Evolutionary conservation across 1,140 invertebrate species (phyloP), one percentile per base, ranked within the genome.

Genomic region (Venustaconcha ellipsiformis): DNA sequence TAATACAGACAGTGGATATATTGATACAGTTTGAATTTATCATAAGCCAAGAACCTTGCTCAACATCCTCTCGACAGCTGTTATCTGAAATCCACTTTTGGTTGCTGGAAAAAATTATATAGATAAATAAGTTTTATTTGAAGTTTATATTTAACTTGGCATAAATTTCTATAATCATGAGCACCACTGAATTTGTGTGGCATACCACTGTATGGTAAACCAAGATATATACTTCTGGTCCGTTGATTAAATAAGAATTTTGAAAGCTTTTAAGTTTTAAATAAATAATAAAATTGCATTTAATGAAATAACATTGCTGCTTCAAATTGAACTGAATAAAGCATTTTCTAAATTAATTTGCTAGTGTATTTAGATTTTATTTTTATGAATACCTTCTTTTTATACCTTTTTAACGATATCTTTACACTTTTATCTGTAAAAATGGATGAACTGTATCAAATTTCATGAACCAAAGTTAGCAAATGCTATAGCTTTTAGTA

Each of bases 21-120:
- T 48, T 48, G 8, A 48, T 11, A 48, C 37, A 48, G 11, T 11
- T 48, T 48, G 8, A 48, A 48, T 6, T 48, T 15, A 23, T 57
- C 20, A 64, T 64, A 30, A 64, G 20, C 63, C 55, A 18, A 57
- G 63, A 57, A 80, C 74, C 37, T 60, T 65, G 57, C 74, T 57
- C 23, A 83, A 71, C 83, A 85, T 85, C 26, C 83, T 67, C 56
- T 77, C 76, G 0, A 85, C 68, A 4, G 77, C 82, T 66, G 79
- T 81, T 56, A 80, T 78, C 62, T 83, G 82, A 71, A 80, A 83
- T 15, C 83, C 83, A n/a, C 70, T 81, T 23, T 83, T 78, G 2
- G 83, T 85, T 14, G 80, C 83, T 82, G 79, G 68, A 84, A 74
- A 17, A 48, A 72, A 5, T 48, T 57, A 64, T 26, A 20, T 15